Percentiles rank a stretch among this genome's conserved stretches.
These are phyloP conservation scores for mouse (Mus musculus) DNA, from an alignment of 2,113 vertebrate genomes.

Conservation along the genomic window DNA sequence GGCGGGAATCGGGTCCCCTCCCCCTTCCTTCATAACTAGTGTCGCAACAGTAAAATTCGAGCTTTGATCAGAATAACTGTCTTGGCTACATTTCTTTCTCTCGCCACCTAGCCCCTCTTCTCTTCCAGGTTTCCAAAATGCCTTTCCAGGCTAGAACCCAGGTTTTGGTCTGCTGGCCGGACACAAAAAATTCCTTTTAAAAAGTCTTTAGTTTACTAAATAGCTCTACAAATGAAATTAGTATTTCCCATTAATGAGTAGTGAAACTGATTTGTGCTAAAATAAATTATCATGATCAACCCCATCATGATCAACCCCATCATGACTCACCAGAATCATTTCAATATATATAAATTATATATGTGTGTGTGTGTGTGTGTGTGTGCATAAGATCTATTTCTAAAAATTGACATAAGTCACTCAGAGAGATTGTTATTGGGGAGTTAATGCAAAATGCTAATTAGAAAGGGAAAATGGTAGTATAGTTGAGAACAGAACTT, in stretches of 20 bases:
- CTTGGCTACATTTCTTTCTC: too few species aligned
- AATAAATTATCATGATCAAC: conserved; percentile 31
- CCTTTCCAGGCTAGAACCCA: too few species aligned
- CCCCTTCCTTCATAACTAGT: too few species aligned
- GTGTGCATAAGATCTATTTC: not conserved
- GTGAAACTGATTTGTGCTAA: not conserved
- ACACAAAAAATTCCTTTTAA: too few species aligned
- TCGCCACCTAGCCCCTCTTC: too few species aligned
- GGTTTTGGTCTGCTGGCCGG: too few species aligned
- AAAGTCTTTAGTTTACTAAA: not conserved
- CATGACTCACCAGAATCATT: conserved; percentile 15
- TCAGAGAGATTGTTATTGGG: conserved; percentile 2
- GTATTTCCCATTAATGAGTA: not conserved
- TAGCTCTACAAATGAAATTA: not conserved
- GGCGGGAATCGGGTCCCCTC: too few species aligned
- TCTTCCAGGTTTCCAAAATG: too few species aligned
- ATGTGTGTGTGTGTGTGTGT: too few species aligned
- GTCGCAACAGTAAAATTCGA: too few species aligned
- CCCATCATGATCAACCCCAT: not conserved
- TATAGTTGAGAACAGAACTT: conserved; percentile 62
- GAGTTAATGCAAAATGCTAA: conserved; percentile 54
- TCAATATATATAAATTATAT: not conserved
- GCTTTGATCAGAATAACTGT: too few species aligned
- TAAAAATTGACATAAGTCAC: conserved; percentile 21
- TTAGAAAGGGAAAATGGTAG: conserved; percentile 64